Evolutionary conservation across 2,113 vertebrate species (phyloP).

Genomic region (Pituophis catenifer): DNA sequence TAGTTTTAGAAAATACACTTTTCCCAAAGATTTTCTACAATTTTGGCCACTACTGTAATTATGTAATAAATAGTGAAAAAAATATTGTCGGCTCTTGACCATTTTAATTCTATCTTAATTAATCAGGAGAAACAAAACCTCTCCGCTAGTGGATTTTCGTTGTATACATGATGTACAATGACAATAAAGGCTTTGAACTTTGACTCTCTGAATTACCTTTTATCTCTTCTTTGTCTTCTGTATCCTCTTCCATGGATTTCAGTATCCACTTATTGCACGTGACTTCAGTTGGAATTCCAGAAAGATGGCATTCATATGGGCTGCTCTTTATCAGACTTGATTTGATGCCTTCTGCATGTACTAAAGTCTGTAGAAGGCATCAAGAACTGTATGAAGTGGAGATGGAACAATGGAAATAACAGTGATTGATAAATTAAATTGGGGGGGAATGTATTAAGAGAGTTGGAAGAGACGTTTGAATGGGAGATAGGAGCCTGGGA

Average conservation of each 20-base stretch:
- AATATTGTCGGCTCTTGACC: background rate
- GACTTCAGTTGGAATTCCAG: background rate
- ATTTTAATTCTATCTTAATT: background rate
- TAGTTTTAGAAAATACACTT: too few relatives aligned
- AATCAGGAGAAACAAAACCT: background rate
- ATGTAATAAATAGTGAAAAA: background rate
- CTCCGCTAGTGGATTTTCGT: background rate
- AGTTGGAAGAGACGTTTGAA: too few relatives aligned
- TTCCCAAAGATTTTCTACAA: too few relatives aligned
- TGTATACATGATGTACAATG: too few relatives aligned
- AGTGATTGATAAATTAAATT: too few relatives aligned
- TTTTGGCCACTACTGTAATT: background rate
- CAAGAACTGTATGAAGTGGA: too few relatives aligned
- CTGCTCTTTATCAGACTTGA: background rate
- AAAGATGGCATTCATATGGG: background rate
- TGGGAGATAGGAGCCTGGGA: too few relatives aligned
- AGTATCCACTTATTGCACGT: background rate
- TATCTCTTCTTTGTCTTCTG: background rate
- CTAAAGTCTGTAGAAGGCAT: background rate
- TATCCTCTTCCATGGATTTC: background rate
- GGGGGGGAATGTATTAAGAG: too few relatives aligned
- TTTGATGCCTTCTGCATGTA: background rate
- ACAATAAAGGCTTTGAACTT: too few relatives aligned
- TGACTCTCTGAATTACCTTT: background rate
- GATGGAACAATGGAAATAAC: too few relatives aligned